Evolutionary conservation across 1,140 invertebrate genomes (phyloP).

Genomic region (Scaptomyza pallida): DNA sequence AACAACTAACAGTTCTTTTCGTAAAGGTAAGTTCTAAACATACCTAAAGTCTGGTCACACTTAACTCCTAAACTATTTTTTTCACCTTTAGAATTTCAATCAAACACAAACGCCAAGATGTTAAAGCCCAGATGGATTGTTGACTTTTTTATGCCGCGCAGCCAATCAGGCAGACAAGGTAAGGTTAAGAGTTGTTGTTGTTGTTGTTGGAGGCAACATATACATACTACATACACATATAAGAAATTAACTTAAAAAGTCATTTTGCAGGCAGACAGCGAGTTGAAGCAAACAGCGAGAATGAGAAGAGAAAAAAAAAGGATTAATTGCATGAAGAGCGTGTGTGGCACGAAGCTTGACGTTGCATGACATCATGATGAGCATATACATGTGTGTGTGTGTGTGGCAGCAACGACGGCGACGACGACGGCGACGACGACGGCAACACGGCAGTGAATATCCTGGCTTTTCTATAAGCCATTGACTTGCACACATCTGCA

Average conservation of each 20-base stretch:
- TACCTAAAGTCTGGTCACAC: neutral
- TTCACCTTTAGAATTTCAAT: constrained; percentile 20
- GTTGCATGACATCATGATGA: constrained; percentile 21
- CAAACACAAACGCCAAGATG: neutral
- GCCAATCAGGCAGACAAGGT: constrained; percentile 33
- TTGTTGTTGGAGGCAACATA: constrained; percentile 60
- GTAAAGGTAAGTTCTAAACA: too few relatives aligned
- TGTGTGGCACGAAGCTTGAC: constrained; percentile 22
- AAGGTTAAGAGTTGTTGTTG: constrained; percentile 3
- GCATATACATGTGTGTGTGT: too few relatives aligned
- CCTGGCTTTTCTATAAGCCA: constrained; percentile 78
- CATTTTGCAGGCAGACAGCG: constrained; percentile 66
- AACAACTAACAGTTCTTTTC: too few relatives aligned
- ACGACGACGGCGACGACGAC: constrained; percentile 28
- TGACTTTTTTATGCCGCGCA: constrained; percentile 7
- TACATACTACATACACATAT: too few relatives aligned
- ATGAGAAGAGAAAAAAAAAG: constrained; percentile 67
- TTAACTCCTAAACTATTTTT: neutral
- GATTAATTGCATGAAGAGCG: constrained; percentile 72
- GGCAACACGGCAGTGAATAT: constrained; percentile 60
- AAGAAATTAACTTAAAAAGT: constrained; percentile 82
- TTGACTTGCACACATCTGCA: constrained; percentile 67
- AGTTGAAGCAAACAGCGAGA: constrained; percentile 33
- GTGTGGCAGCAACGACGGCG: too few relatives aligned
- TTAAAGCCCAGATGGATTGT: constrained; percentile 20